Percentiles rank a stretch among this genome's conserved stretches.
These are phyloP conservation scores for Todiramphus saurophagus DNA, from an alignment of 2,113 vertebrate species.

Conservation along the genomic window DNA sequence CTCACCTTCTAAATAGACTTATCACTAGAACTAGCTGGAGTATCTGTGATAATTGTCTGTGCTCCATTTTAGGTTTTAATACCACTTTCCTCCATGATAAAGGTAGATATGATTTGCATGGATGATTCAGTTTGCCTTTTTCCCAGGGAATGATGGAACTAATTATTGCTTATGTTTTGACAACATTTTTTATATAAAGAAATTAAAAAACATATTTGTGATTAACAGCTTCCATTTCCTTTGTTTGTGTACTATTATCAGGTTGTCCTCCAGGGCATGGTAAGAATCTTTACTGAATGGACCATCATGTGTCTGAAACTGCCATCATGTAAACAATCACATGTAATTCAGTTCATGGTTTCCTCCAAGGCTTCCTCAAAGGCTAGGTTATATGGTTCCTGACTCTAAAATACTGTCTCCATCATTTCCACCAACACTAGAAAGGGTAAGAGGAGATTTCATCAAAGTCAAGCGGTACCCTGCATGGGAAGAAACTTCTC, in stretches of 20 bases:
- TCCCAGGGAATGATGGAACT: not conserved
- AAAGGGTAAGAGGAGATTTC: not conserved
- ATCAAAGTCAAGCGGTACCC: not conserved
- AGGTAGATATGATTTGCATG: not conserved
- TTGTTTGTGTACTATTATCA: conserved; percentile 24
- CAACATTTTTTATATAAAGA: not conserved
- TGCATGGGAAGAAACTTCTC: not conserved
- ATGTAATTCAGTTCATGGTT: not conserved
- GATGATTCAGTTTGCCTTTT: not conserved
- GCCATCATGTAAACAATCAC: not conserved
- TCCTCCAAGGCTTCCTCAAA: conserved; percentile 43
- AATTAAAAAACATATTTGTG: not conserved
- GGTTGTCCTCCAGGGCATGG: not conserved
- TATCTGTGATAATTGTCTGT: not conserved
- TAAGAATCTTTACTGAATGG: conserved; percentile 18
- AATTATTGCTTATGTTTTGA: not conserved
- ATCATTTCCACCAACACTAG: not conserved
- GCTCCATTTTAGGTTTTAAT: not conserved
- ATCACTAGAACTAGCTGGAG: not conserved
- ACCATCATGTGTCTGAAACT: not conserved
- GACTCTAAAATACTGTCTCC: not conserved
- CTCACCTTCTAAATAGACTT: not conserved
- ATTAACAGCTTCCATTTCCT: conserved; percentile 23
- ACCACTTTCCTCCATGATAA: not conserved
- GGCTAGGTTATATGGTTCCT: not conserved